A percentile compares a stretch with the other conserved stretches of the same genome.
Evolutionary conservation across 2,888 invertebrate genomes (phyloP).

Genomic region (Nymphalis c-album): DNA sequence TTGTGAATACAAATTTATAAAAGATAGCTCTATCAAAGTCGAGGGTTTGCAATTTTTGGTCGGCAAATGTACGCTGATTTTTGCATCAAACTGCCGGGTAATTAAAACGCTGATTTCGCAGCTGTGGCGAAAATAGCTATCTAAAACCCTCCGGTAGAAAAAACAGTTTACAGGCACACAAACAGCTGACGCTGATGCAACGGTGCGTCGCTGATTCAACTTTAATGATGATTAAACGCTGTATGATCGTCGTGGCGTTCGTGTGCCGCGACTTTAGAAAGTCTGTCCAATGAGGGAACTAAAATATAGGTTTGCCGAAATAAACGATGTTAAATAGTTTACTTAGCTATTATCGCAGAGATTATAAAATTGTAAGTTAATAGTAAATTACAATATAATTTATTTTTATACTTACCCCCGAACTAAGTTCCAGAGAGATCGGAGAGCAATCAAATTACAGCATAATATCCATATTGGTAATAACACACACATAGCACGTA

Average conservation of each 20-base stretch:
- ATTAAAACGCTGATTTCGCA: conserved; percentile 27
- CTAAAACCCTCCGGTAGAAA: conserved; percentile 46
- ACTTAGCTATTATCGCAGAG: background rate
- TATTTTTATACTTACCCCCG: too few relatives aligned
- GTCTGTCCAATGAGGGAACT: conserved; percentile 30
- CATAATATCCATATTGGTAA: too few relatives aligned
- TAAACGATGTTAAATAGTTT: conserved; percentile 13
- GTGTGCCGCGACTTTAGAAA: conserved; percentile 28
- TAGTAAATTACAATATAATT: too few relatives aligned
- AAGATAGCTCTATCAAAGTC: background rate
- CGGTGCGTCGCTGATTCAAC: conserved; percentile 66
- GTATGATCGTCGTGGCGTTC: conserved; percentile 68
- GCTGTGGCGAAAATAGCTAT: conserved; percentile 22
- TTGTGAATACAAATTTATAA: conserved; percentile 3
- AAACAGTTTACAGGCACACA: conserved; percentile 58
- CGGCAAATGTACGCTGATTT: conserved; percentile 6
- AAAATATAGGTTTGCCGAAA: conserved; percentile 16
- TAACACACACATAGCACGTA: too few relatives aligned
- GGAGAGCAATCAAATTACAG: too few relatives aligned
- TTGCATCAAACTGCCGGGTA: conserved; percentile 2
- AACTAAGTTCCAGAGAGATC: too few relatives aligned
- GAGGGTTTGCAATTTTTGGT: conserved; percentile 9
- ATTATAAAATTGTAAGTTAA: background rate
- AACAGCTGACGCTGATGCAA: conserved; percentile 68
- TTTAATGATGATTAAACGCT: conserved; percentile 81